Evolutionary conservation across 2,113 vertebrate species (phyloP).

Genomic region (Notothenia rossii): DNA sequence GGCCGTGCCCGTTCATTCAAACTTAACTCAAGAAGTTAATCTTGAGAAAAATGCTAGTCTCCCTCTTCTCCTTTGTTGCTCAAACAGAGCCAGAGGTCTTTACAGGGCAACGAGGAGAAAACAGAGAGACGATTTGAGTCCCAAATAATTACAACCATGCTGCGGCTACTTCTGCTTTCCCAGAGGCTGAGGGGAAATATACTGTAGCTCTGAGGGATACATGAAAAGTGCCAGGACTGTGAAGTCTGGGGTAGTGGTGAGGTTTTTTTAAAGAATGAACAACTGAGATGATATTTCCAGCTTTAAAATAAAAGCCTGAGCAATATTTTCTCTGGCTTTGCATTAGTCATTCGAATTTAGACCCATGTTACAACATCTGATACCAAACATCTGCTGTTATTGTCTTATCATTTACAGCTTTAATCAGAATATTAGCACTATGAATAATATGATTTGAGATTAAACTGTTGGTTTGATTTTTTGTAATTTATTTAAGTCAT

Average conservation of each 20-base stretch:
- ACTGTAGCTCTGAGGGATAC: background rate
- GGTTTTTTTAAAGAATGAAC: constrained; percentile 3
- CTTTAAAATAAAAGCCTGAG: background rate
- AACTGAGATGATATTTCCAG: background rate
- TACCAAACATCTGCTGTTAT: too few species aligned
- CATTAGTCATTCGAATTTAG: background rate
- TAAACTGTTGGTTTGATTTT: background rate
- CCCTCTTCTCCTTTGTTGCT: constrained; percentile 47
- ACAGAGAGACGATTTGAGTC: constrained; percentile 10
- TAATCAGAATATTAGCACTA: too few species aligned
- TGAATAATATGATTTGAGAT: background rate
- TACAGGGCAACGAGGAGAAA: constrained; percentile 18
- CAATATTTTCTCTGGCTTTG: background rate
- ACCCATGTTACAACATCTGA: background rate
- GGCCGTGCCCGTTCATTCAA: background rate
- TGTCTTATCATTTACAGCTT: too few species aligned
- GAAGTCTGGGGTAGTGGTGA: background rate
- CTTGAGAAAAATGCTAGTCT: constrained; percentile 52
- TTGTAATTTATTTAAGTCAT: background rate
- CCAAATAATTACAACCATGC: constrained; percentile 10
- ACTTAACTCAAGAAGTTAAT: constrained; percentile 54
- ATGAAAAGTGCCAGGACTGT: background rate
- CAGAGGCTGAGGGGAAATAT: background rate
- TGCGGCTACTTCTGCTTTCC: constrained; percentile 16
- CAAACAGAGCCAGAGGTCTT: constrained; percentile 23